phyloP scores from a whole-genome alignment of 2,888 invertebrate species.

The Argyresthia goedartella region DNA sequence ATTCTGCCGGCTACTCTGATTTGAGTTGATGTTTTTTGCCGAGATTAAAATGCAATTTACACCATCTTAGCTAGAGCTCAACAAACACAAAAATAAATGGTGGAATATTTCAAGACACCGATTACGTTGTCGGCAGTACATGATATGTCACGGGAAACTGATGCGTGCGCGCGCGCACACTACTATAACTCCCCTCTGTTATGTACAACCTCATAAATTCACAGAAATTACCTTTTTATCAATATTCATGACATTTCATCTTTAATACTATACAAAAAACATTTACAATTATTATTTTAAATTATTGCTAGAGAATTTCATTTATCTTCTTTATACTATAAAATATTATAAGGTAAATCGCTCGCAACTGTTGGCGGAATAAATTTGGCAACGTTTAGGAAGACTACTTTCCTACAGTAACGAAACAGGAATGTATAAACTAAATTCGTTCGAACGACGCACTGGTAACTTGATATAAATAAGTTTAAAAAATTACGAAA shows the following conservation, averaged over 20 bases:
- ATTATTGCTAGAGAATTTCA: constrained; percentile 68
- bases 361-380: constrained; percentile 63
- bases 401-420: constrained; percentile 69
- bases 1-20: no score
- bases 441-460: constrained; percentile 66
- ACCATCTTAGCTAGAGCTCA: no score
- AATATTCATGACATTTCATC: constrained; percentile 23
- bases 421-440: constrained; percentile 66
- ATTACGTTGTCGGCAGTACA: no score
- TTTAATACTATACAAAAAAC: constrained; percentile 66
- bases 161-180: no score
- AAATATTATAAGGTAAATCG: constrained; percentile 36
- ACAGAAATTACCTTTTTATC: not conserved
- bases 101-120: no score
- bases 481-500: constrained; percentile 28
- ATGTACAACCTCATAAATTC: not conserved
- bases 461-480: constrained; percentile 62
- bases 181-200: not conserved
- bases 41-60: no score
- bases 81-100: no score
- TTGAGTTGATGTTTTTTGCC: no score
- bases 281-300: constrained; percentile 62
- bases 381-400: constrained; percentile 70
- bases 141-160: no score
- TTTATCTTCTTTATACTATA: constrained; percentile 49